phyloP scores from a whole-genome alignment of 2,888 invertebrate species.

The Ochropacha duplaris region DNA sequence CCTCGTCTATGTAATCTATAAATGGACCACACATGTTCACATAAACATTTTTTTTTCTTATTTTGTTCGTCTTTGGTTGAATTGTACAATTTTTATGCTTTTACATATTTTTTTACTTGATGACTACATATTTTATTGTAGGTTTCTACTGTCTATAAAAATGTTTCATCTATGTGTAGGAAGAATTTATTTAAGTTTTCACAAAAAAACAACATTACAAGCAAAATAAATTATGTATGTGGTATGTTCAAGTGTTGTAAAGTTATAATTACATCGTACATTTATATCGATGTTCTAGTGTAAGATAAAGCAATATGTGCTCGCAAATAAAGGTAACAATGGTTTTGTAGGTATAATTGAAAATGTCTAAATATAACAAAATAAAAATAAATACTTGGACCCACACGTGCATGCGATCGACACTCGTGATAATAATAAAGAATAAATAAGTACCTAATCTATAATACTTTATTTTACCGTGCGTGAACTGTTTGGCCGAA shows the following conservation, averaged over 20 bases:
- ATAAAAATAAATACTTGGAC: slow-evolving; percentile 58
- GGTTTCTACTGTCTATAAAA: background rate
- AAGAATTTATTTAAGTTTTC: background rate
- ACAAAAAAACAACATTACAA: background rate
- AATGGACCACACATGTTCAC: slow-evolving; percentile 27
- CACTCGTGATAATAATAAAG: slow-evolving; percentile 78
- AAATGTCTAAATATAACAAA: slow-evolving; percentile 35
- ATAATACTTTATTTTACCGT: slow-evolving; percentile 90
- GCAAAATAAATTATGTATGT: background rate
- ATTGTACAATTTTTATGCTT: no score
- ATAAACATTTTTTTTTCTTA: background rate
- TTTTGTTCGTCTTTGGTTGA: no score
- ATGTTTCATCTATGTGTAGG: background rate
- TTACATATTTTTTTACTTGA: no score
- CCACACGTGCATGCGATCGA: slow-evolving; percentile 81
- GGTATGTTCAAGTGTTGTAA: background rate
- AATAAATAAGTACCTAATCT: slow-evolving; percentile 85
- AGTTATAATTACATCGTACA: background rate
- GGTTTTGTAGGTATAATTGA: slow-evolving; percentile 22
- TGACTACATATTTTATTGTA: background rate
- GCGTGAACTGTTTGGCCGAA: slow-evolving; percentile 93
- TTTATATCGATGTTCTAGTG: slow-evolving; percentile 30
- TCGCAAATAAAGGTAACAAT: slow-evolving; percentile 52
- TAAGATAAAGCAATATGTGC: slow-evolving; percentile 53
- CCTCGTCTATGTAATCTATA: slow-evolving; percentile 93